Base-by-base conservation (phyloP, 1,140 invertebrate species). In the Patella vulgata region DNA sequence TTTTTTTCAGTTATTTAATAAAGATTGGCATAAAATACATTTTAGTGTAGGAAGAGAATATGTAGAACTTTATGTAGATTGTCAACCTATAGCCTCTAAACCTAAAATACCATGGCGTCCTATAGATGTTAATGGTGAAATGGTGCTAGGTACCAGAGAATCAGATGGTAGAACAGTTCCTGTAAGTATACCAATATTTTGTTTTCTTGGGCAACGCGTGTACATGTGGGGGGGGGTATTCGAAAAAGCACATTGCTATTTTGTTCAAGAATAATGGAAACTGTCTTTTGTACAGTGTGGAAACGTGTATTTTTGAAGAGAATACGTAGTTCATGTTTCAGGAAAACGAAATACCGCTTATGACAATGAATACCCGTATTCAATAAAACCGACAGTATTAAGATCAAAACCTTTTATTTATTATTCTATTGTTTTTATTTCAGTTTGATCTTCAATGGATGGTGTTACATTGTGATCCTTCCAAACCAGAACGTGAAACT, bases 361-460 rank as follows among this genome's bases (percentile, higher is more conserved):
- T n/a, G n/a, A n/a, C n/a, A n/a, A n/a, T n/a, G n/a, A n/a, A n/a
- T n/a, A n/a, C n/a, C n/a, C n/a, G n/a, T n/a, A n/a, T n/a, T n/a
- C n/a, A n/a, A n/a, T n/a, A n/a, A n/a, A n/a, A n/a, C n/a, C n/a
- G n/a, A n/a, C n/a, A n/a, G n/a, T n/a, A n/a, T n/a, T n/a, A n/a
- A n/a, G n/a, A n/a, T n/a, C n/a, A n/a, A n/a, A n/a, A n/a, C n/a
- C n/a, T n/a, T n/a, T n/a, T n/a, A n/a, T n/a, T n/a, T n/a, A n/a
- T 31, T 33, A 30, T 70, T 39, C 25, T 27, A 23, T 42, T 52
- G 17, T 59, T 77, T 46, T 61, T 30, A 48, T 81, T 84, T 57
- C 75, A 92, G 90, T 88, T 92, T 74, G 91, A 93, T 75, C 80
- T 93, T 31, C 91, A 93, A 86, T 92, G 90, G 90, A 90, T 92